phyloP scores from a whole-genome alignment of 2,888 invertebrate species.

The Pomacea canaliculata region DNA sequence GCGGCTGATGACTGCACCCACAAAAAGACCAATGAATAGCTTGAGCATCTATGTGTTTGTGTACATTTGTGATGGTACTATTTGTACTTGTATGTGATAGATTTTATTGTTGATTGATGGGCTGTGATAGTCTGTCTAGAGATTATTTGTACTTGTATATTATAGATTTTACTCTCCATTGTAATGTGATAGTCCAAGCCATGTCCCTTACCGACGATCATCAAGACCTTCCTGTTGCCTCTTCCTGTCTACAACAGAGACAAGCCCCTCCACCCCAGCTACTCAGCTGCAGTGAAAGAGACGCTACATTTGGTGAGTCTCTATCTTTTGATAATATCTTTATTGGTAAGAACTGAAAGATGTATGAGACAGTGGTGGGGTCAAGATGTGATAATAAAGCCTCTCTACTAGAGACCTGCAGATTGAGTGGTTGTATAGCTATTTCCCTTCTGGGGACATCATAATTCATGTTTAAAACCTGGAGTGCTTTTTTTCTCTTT shows the following conservation, averaged over 20 bases:
- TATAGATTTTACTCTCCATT: neutral
- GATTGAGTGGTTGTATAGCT: no score
- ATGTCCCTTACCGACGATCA: slow-evolving; percentile 53
- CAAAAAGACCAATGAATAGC: no score
- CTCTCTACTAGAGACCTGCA: no score
- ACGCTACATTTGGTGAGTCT: slow-evolving; percentile 51
- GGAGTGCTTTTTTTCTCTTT: neutral
- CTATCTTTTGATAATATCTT: neutral
- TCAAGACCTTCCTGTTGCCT: slow-evolving; percentile 56
- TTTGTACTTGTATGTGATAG: neutral
- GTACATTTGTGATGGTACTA: neutral
- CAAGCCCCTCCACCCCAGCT: slow-evolving; percentile 48
- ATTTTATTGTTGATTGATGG: neutral
- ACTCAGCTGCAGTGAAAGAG: slow-evolving; percentile 47
- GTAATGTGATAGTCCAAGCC: slow-evolving; percentile 43
- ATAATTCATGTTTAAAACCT: no score
- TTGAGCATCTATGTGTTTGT: neutral
- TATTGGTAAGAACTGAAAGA: no score
- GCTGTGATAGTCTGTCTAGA: neutral
- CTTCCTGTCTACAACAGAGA: slow-evolving; percentile 49
- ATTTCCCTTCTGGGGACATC: no score
- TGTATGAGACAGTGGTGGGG: no score
- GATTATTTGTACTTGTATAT: neutral
- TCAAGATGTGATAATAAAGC: no score
- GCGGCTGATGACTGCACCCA: no score